Evolutionary conservation across 2,797 vertebrate species (phyloP), one percentile per base, ranked within the genome.

Genomic region (Hypotaenidia okinawae): DNA sequence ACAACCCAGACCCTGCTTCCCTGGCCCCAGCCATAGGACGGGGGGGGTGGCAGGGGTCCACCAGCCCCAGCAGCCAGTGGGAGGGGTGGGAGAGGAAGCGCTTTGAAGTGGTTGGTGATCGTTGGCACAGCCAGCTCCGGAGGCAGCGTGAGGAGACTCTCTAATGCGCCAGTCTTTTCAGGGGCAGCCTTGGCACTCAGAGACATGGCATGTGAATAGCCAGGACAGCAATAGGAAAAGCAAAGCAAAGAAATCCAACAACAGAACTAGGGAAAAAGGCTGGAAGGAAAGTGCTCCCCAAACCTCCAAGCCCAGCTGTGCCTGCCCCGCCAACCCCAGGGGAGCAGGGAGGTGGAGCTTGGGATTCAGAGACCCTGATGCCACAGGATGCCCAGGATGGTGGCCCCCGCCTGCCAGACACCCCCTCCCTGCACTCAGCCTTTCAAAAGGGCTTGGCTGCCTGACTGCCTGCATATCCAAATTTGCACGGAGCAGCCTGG

Each of bases 71-170:
- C 79, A 95, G 94, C 75, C 87, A 4, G 49, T 83, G 78, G 90
- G 86, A 82, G 89, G 87, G 93, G 89, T 11, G 28, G 92, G 89
- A 96, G 83, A 97, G 96, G 96, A 96, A 97, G 94, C 14, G 67
- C 95, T 96, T 89, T 96, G 91, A 92, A 95, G 95, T 94, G 91
- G 80, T 94, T 97, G 87, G 72, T 6, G 72, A 87, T 90, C 24
- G 51, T 82, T 95, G 95, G 95, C 94, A 96, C 89, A 67, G 93
- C 88, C 85, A 21, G 92, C 93, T 95, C 93, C 91, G 66, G 91
- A 96, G 95, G 80, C 95, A 77, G 89, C 64, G 70, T 93, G 96
- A 39, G 3, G 63, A 87, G 91, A 93, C 91, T 95, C 89, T 89
- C 69, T 94, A 96, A 95, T 94, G 90, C 0, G 30, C 63, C 89